phyloP scores from a whole-genome alignment of 64 coral and sea anemone species.

The Montipora capricornis region DNA sequence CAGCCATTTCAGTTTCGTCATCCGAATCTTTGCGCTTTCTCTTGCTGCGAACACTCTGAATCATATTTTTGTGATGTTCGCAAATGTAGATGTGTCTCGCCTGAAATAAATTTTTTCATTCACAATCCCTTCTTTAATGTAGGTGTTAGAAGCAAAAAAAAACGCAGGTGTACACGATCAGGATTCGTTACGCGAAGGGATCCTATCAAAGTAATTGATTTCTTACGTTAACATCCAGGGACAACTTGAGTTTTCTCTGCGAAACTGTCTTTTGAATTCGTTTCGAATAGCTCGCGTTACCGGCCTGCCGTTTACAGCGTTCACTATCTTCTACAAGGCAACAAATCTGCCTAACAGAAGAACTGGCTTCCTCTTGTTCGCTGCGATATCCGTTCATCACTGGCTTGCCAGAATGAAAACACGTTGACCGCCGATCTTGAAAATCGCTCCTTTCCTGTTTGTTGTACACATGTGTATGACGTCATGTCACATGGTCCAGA shows the following conservation, averaged over 20 bases:
- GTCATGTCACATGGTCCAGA: constrained; percentile 70
- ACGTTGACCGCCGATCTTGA: constrained; percentile 74
- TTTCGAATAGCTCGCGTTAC: constrained; percentile 99
- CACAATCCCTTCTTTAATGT: background rate
- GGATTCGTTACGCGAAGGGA: background rate
- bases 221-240: constrained; percentile 87
- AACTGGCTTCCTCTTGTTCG: constrained; percentile 94
- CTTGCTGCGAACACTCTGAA: constrained; percentile 98
- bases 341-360: constrained; percentile 94
- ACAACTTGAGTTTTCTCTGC: constrained; percentile 98
- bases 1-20: constrained; percentile 85
- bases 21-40: constrained; percentile 99
- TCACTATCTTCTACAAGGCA: constrained; percentile 97
- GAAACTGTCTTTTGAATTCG: constrained; percentile 99
- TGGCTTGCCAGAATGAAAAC: background rate
- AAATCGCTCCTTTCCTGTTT: constrained; percentile 98
- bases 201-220: constrained; percentile 10
- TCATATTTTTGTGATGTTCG: constrained; percentile 98
- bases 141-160: constrained; percentile 10
- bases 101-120: constrained; percentile 55
- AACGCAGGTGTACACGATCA: background rate
- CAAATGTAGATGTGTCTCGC: constrained; percentile 98
- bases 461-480: constrained; percentile 92
- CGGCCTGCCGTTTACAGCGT: constrained; percentile 84
- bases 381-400: constrained; percentile 99